phyloP scores from a whole-genome alignment of 1,140 invertebrate species.

The Drosophila sp. region DNA sequence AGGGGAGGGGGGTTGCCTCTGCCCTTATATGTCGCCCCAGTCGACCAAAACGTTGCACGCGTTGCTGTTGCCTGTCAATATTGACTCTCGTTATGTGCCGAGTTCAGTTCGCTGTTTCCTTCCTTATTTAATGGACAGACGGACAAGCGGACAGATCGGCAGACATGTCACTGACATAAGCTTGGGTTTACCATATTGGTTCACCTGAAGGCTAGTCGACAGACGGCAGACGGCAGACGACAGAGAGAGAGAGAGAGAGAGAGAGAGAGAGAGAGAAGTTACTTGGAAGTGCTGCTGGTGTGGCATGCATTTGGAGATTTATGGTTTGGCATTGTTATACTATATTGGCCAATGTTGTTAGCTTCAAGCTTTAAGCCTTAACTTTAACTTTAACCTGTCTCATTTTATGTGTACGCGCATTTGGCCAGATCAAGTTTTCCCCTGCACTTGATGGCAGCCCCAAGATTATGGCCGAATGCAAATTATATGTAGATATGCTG shows the following conservation, averaged over 20 bases:
- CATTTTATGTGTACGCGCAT: slow-evolving; percentile 46
- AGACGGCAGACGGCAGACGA: slow-evolving; percentile 16
- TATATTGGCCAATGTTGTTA: slow-evolving; percentile 75
- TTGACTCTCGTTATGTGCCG: slow-evolving; percentile 81
- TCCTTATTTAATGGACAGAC: slow-evolving; percentile 79
- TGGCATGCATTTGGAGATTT: slow-evolving; percentile 81
- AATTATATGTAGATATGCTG: slow-evolving; percentile 73
- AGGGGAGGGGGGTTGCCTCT: slow-evolving; percentile 57
- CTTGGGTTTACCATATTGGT: slow-evolving; percentile 78
- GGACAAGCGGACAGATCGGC: slow-evolving; percentile 51
- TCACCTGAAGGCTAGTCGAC: slow-evolving; percentile 70
- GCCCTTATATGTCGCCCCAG: slow-evolving; percentile 76
- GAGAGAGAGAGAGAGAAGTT: slow-evolving; percentile 35
- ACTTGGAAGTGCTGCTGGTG: slow-evolving; percentile 72
- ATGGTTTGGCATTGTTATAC: slow-evolving; percentile 79
- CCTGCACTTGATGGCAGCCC: slow-evolving; percentile 52
- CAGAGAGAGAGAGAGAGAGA: slow-evolving; percentile 8
- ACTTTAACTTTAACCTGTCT: slow-evolving; percentile 59
- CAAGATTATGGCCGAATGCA: slow-evolving; percentile 67
- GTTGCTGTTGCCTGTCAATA: slow-evolving; percentile 81
- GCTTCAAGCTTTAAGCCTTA: slow-evolving; percentile 47
- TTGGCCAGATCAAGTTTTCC: slow-evolving; percentile 45
- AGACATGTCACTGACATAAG: slow-evolving; percentile 82
- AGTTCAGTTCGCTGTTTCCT: slow-evolving; percentile 66
- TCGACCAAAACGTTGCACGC: slow-evolving; percentile 59